Evolutionary conservation across 1,140 invertebrate species (phyloP).

Genomic region (Oryzaephilus surinamensis): DNA sequence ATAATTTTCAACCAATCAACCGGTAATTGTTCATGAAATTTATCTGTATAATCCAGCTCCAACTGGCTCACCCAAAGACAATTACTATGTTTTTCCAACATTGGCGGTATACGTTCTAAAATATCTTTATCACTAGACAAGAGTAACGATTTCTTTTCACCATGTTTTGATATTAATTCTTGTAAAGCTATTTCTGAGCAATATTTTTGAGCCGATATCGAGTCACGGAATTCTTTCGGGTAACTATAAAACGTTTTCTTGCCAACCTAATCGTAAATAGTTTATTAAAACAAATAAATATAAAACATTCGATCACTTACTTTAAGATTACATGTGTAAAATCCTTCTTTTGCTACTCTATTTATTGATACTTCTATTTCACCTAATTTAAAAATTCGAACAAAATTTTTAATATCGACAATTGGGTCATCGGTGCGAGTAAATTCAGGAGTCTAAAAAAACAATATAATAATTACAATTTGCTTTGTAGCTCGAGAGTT

Average conservation of each 20-base stretch:
- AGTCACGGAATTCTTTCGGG: constrained; percentile 42
- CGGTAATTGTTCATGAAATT: constrained; percentile 27
- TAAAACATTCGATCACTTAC: constrained; percentile 8
- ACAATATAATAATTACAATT: too few species aligned
- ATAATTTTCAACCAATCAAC: constrained; percentile 30
- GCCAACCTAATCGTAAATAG: constrained; percentile 43
- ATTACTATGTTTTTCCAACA: constrained; percentile 39
- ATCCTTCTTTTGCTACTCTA: too few species aligned
- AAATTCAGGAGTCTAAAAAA: constrained; percentile 16
- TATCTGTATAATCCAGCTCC: constrained; percentile 27
- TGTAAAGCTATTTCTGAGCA: constrained; percentile 43
- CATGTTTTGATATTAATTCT: constrained; percentile 33
- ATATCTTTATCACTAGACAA: constrained; percentile 28
- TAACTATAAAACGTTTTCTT: constrained; percentile 43
- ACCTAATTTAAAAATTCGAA: constrained; percentile 17
- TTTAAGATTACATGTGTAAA: constrained; percentile 6
- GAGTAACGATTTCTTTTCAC: constrained; percentile 20
- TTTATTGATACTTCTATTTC: too few species aligned
- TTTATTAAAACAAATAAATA: too few species aligned
- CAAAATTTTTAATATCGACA: constrained; percentile 22
- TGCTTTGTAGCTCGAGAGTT: too few species aligned
- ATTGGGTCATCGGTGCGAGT: constrained; percentile 11
- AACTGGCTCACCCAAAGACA: constrained; percentile 29
- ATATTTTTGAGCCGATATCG: constrained; percentile 41
- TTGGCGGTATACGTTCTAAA: constrained; percentile 36